Evolutionary conservation across 2,113 vertebrate genomes (phyloP), one percentile per base, ranked within the genome.

Genomic region (Misgurnus mizolepis): DNA sequence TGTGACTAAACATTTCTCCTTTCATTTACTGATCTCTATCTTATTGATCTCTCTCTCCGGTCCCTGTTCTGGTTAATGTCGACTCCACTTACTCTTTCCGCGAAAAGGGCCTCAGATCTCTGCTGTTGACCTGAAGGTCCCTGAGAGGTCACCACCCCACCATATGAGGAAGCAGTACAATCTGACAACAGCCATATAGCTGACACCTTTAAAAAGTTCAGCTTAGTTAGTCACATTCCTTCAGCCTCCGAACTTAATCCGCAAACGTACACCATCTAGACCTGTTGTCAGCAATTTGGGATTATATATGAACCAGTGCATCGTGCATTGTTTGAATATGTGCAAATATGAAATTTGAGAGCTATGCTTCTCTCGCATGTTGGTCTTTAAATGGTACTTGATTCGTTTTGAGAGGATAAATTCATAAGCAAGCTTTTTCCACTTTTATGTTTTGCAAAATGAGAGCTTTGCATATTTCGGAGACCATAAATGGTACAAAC

Each of bases 1-100:
- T 79, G 27, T 49, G 27, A 62, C 17, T 34, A 43, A 62, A 71
- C 61, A 49, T 77, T 53, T 45, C 55, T 64, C 10, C 49, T 27
- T 10, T 6, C 72, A 47, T 45, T 75, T 61, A 15, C 71, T 15
- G 50, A 5, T 53, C 50, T 53, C 50, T 4, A 61, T 60, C 71
- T 66, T 66, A n/a, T 53, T 76, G 74, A 76, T 78, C 49, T 78
- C 18, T 66, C 15, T 14, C 60, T 72, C 49, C 10, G 9, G 40
- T 47, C 17, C 47, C n/a, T 62, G 61, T 27, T 78, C 79, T 80
- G 78, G 67, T 27, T 81, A 71, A 80, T n/a, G 61, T 76, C 61
- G 39, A 15, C 34, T 9, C 73, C 67, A 66, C 39, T 80, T 39
- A 12, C 60, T 76, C 73, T 64, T 64, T 43, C 41, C n/a, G 14